A percentile compares a stretch with the other conserved stretches of the same genome.
Evolutionary conservation across 2,888 invertebrate species (phyloP).

Genomic region (Dasysyrphus albostriatus): DNA sequence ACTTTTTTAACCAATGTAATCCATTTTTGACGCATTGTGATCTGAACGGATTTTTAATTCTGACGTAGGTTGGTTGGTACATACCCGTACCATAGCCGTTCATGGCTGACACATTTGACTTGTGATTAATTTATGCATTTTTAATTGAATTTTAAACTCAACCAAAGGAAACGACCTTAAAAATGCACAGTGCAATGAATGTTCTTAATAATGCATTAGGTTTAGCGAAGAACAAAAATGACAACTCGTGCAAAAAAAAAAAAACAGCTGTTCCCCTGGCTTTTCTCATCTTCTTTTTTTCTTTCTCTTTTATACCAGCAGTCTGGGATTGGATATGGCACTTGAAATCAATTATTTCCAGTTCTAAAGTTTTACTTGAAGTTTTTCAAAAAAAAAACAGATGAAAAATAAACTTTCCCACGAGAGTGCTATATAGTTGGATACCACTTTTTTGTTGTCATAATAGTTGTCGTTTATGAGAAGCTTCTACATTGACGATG

Average conservation of each 20-base stretch:
- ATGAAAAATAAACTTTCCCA: constrained; percentile 12
- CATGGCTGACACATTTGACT: background rate
- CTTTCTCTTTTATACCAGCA: constrained; percentile 2
- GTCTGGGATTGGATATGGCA: constrained; percentile 19
- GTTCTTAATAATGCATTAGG: constrained; percentile 34
- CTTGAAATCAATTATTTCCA: constrained; percentile 46
- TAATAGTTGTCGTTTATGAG: constrained; percentile 28
- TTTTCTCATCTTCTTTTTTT: background rate
- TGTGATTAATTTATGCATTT: constrained; percentile 46
- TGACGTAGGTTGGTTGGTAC: background rate
- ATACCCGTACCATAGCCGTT: too few species aligned
- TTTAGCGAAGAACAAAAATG: background rate
- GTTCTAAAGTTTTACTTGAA: constrained; percentile 7
- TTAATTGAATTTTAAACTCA: constrained; percentile 57
- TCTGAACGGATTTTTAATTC: constrained; percentile 35
- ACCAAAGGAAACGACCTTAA: constrained; percentile 6
- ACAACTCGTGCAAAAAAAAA: constrained; percentile 1
- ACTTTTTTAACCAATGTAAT: constrained; percentile 25
- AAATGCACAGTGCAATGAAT: constrained; percentile 8
- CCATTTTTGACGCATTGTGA: constrained; percentile 47
- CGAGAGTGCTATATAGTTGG: constrained; percentile 10
- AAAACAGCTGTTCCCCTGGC: constrained; percentile 3
- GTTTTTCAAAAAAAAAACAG: constrained; percentile 8
- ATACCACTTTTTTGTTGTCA: constrained; percentile 22
- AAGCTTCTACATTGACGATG: constrained; percentile 9